phyloP scores from a whole-genome alignment of 2,888 invertebrate genomes.

The Scaptomyza caliginosa region DNA sequence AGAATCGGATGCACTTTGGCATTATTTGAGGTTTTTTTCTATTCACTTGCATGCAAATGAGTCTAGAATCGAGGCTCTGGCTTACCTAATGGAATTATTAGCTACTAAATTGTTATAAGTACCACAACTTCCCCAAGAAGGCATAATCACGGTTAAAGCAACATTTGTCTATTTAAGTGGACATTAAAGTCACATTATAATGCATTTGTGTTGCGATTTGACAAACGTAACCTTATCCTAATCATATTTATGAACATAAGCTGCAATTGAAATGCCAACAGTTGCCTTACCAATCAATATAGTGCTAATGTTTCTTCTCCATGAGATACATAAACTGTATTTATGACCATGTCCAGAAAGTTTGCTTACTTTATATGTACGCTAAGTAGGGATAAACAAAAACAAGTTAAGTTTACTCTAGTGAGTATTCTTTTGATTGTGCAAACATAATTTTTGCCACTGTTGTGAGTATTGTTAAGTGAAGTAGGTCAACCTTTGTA shows the following conservation, averaged over 20 bases:
- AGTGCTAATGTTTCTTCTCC: slow-evolving; percentile 10
- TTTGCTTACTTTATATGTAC: too few relatives aligned
- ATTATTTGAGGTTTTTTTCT: slow-evolving; percentile 48
- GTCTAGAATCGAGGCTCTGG: slow-evolving; percentile 6
- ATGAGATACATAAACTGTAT: slow-evolving; percentile 32
- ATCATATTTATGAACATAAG: slow-evolving; percentile 64
- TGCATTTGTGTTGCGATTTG: slow-evolving; percentile 35
- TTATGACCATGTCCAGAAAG: slow-evolving; percentile 29
- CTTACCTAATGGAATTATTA: slow-evolving; percentile 50
- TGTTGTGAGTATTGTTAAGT: too few relatives aligned
- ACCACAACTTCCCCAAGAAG: background rate
- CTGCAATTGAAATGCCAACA: slow-evolving; percentile 62
- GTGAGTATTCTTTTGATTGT: too few relatives aligned
- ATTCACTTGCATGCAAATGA: slow-evolving; percentile 46
- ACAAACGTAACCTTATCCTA: slow-evolving; percentile 22
- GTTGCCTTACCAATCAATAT: slow-evolving; percentile 36
- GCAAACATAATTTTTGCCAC: too few relatives aligned
- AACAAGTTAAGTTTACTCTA: too few relatives aligned
- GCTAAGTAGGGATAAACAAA: too few relatives aligned
- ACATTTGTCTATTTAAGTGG: slow-evolving; percentile 22
- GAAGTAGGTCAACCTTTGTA: too few relatives aligned
- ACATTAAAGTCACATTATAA: slow-evolving; percentile 43
- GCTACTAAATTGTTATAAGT: slow-evolving; percentile 22
- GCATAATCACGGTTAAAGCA: slow-evolving; percentile 22
- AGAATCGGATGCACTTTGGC: slow-evolving; percentile 30